Evolutionary conservation across 2,888 invertebrate species (phyloP).

Genomic region (Malthinus seriepunctatus): DNA sequence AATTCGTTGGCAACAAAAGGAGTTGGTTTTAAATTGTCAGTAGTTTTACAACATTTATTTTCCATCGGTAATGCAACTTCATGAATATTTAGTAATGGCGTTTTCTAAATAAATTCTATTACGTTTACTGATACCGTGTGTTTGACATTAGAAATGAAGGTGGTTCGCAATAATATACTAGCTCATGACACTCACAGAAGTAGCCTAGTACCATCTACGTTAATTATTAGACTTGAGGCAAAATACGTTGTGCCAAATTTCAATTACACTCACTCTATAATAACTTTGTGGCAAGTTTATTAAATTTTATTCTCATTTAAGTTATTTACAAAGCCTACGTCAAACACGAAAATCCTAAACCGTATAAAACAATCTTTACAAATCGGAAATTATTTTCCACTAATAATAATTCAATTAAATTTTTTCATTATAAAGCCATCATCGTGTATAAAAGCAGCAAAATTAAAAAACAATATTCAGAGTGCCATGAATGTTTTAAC

Average conservation of each 20-base stretch:
- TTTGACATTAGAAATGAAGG: constrained; percentile 25
- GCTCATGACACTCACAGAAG: constrained; percentile 21
- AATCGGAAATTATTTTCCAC: too few relatives aligned
- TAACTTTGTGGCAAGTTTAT: constrained; percentile 19
- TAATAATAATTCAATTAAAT: too few relatives aligned
- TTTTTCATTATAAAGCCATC: too few relatives aligned
- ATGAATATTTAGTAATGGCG: constrained; percentile 21
- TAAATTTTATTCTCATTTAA: constrained; percentile 15
- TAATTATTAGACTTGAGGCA: constrained; percentile 20
- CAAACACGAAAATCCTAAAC: too few relatives aligned
- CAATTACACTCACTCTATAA: constrained; percentile 17
- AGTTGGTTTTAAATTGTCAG: constrained; percentile 19
- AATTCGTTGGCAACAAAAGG: constrained; percentile 13
- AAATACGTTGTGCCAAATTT: constrained; percentile 21
- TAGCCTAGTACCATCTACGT: constrained; percentile 25
- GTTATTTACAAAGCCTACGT: constrained; percentile 1
- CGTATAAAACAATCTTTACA: too few relatives aligned
- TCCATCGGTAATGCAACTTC: constrained; percentile 15
- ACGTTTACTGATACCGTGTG: constrained; percentile 14
- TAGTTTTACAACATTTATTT: constrained; percentile 15
- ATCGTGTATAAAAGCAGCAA: too few relatives aligned
- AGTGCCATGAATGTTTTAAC: too few relatives aligned
- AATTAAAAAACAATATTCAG: too few relatives aligned
- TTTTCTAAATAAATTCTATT: constrained; percentile 14
- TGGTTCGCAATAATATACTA: constrained; percentile 14